phyloP scores from a whole-genome alignment of 1,140 invertebrate species.

The Littorina saxatilis region DNA sequence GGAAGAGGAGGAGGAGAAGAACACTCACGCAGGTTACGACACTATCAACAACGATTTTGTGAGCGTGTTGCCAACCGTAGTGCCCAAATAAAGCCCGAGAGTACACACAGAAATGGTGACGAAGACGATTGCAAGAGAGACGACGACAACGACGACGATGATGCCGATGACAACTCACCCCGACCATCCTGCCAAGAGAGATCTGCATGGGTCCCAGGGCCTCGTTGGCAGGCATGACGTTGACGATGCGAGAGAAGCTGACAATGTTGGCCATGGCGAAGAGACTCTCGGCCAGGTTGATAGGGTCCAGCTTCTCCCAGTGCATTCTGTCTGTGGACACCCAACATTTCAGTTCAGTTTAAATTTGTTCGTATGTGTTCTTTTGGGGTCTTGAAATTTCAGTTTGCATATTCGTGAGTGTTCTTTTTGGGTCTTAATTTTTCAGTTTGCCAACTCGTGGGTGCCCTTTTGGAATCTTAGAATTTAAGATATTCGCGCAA shows the following conservation, averaged over 20 bases:
- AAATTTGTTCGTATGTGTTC: no score
- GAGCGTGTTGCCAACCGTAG: no score
- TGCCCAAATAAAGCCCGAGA: no score
- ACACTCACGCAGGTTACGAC: no score
- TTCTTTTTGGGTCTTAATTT: background rate
- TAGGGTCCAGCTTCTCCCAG: conserved; percentile 63
- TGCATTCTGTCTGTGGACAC: conserved; percentile 61
- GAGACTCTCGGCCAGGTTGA: conserved; percentile 63
- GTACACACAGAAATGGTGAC: conserved; percentile 21
- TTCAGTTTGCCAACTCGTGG: background rate
- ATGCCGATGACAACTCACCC: conserved; percentile 48
- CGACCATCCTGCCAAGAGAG: conserved; percentile 68
- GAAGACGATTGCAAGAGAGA: conserved; percentile 29
- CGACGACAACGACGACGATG: conserved; percentile 31
- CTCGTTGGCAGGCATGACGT: conserved; percentile 66
- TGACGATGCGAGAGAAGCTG: conserved; percentile 67
- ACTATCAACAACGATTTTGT: no score
- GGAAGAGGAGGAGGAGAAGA: no score
- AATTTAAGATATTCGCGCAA: no score
- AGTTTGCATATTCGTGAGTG: background rate
- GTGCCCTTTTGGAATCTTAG: no score
- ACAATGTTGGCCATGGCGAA: conserved; percentile 70
- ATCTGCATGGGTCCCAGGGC: conserved; percentile 69
- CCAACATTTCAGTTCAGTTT: no score
- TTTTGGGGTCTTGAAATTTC: no score